Evolutionary conservation across 1,140 invertebrate genomes (phyloP).

Genomic region (Drosophila repletoides): DNA sequence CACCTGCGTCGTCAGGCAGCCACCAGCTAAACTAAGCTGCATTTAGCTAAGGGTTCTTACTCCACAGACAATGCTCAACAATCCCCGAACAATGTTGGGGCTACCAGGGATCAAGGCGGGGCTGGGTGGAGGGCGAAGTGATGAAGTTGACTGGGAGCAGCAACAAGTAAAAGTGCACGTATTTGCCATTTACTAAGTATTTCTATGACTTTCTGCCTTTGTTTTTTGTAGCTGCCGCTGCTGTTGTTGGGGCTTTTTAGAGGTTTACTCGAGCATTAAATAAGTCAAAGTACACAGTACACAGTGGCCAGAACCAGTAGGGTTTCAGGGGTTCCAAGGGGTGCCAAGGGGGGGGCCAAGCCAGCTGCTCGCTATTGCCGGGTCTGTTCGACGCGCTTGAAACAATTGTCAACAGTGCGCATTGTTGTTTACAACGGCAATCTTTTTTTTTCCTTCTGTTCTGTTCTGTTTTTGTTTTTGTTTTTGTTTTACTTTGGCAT

Average conservation of each 20-base stretch:
- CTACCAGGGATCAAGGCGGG: too few relatives aligned
- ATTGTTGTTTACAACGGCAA: conserved; percentile 69
- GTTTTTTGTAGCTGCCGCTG: conserved; percentile 49
- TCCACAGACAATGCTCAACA: conserved; percentile 11
- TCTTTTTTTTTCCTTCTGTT: too few relatives aligned
- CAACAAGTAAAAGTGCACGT: conserved; percentile 74
- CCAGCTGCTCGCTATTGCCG: too few relatives aligned
- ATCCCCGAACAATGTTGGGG: conserved; percentile 16
- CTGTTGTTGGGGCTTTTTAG: conserved; percentile 45
- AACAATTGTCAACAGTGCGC: conserved; percentile 72
- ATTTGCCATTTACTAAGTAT: conserved; percentile 73
- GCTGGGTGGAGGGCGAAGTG: background rate
- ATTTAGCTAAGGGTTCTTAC: conserved; percentile 42
- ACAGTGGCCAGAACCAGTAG: conserved; percentile 13
- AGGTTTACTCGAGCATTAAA: conserved; percentile 77
- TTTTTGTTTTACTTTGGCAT: conserved; percentile 55
- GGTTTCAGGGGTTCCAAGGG: background rate
- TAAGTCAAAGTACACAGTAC: conserved; percentile 63
- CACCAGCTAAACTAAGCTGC: conserved; percentile 53
- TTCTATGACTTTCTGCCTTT: conserved; percentile 67
- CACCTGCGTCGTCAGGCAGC: conserved; percentile 51
- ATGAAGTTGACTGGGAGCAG: conserved; percentile 20
- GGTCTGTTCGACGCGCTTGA: conserved; percentile 39
- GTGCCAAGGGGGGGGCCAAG: background rate
- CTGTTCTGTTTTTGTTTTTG: too few relatives aligned